phyloP scores from a whole-genome alignment of 2,113 vertebrate genomes.

The Pungitius pungitius region DNA sequence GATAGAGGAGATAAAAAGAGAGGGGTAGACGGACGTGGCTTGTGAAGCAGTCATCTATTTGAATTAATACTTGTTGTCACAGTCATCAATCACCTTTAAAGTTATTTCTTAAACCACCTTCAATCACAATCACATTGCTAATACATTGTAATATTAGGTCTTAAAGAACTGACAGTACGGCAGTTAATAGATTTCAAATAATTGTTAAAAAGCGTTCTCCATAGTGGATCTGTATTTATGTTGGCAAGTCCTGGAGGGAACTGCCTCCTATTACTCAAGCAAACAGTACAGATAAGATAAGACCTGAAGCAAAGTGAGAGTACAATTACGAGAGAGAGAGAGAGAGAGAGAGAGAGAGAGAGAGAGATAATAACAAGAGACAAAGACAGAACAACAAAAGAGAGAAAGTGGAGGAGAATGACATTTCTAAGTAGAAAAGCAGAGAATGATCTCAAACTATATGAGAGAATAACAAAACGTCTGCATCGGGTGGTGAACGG shows the following conservation, averaged over 20 bases:
- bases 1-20: slow-evolving; percentile 46
- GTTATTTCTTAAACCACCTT: slow-evolving; percentile 2
- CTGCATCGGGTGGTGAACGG: slow-evolving; percentile 2
- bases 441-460: slow-evolving; percentile 24
- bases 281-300: slow-evolving; percentile 47
- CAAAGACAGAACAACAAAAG: background rate
- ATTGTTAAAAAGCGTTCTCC: slow-evolving; percentile 21
- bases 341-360: background rate
- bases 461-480: slow-evolving; percentile 36
- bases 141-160: slow-evolving; percentile 11
- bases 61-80: slow-evolving; percentile 34
- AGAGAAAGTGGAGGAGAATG: background rate
- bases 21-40: background rate
- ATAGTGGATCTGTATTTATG: slow-evolving; percentile 10
- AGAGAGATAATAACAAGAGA: background rate
- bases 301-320: slow-evolving; percentile 29
- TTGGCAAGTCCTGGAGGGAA: slow-evolving; percentile 26
- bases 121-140: slow-evolving; percentile 31
- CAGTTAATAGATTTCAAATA: slow-evolving; percentile 42
- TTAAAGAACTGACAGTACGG: slow-evolving; percentile 16
- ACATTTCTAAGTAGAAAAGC: slow-evolving; percentile 23
- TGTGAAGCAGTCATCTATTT: slow-evolving; percentile 25
- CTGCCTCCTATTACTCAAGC: slow-evolving; percentile 41
- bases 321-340: slow-evolving; percentile 9
- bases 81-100: slow-evolving; percentile 46